A percentile compares a stretch with the other conserved stretches of the same genome.
phyloP scores from a whole-genome alignment of 2,797 vertebrate genomes.

The Sparidentex hasta region DNA sequence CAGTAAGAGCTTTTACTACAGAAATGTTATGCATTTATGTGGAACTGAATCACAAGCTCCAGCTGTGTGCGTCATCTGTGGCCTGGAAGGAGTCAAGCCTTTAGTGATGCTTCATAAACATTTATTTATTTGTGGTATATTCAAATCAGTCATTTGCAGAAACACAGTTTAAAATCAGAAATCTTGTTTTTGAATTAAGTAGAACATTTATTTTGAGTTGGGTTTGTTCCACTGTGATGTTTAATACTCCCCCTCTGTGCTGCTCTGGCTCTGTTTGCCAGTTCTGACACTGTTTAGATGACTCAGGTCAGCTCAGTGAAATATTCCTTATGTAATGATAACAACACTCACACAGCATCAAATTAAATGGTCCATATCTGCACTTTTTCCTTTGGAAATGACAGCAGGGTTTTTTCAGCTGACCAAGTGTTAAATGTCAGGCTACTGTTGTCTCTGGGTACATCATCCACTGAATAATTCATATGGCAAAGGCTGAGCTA shows the following conservation, averaged over 20 bases:
- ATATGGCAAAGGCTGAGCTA: not conserved
- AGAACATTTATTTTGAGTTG: constrained; percentile 4
- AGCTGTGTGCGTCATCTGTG: constrained; percentile 34
- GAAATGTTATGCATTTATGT: constrained; percentile 29
- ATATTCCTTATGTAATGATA: not conserved
- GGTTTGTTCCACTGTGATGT: constrained; percentile 15
- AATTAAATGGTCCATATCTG: not conserved
- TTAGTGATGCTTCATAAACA: constrained; percentile 15
- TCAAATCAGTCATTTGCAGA: not conserved
- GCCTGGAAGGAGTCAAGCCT: constrained; percentile 16
- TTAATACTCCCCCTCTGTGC: not conserved
- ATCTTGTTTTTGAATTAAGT: not conserved
- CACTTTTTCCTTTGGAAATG: too few species aligned
- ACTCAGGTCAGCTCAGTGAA: constrained; percentile 5
- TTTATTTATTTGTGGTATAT: not conserved
- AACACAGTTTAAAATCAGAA: not conserved
- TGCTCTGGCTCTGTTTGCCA: not conserved
- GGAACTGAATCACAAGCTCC: constrained; percentile 27
- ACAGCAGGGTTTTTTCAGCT: not conserved
- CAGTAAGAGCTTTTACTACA: constrained; percentile 17
- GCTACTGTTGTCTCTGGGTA: not conserved
- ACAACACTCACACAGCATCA: not conserved
- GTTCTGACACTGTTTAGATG: constrained; percentile 3
- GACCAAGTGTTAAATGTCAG: constrained; percentile 26
- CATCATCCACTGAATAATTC: constrained; percentile 25